Base-by-base conservation (phyloP, 2,888 invertebrate genomes). In the Andrena marginata region DNA sequence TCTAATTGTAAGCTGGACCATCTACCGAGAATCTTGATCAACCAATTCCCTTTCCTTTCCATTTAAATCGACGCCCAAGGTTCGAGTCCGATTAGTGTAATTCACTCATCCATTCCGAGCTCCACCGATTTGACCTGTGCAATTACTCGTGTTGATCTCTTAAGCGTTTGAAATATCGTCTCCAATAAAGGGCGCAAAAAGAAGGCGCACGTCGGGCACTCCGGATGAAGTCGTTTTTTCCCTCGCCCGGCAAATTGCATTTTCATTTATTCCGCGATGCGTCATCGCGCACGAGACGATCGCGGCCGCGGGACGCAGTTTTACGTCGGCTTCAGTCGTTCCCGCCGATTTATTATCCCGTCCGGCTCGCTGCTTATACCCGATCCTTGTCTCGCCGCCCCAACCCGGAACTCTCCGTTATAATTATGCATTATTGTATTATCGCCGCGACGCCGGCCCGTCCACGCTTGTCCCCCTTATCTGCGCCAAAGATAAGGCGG, bases 381-480 rank as follows among this genome's bases (percentile, higher is more conserved):
- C 42, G 42, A 42, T 42, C 13, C 10, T 56, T 51, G 51, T 51
- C 51, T 51, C 20, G 51, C n/a, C 20, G 20, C 51, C 60, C 35
- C 76, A 79, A 89, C 88, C 89, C 89, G 89, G 89, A 89, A 89
- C 88, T 88, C 68, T 35, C 54, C 77, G 68, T 85, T 84, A 77
- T 82, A 88, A 88, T 89, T 87, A 78, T 65, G 79, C 85, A 63
- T 84, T 68, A 77, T 84, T 75, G 70, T 78, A 85, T 85, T 87
- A 85, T 82, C 80, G 51, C 26, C 23, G 49, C 42, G 48, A 63
- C 23, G 68, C 59, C 35, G 10, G 42, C 42, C 68, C 79, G 31
- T 42, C 33, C 75, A 63, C 70, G 77, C 76, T 16, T 60, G 77
- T 74, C 59, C 48, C 35, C 65, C 33, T 85, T 80, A 85, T 77